A percentile compares a stretch with the other conserved stretches of the same genome.
Conservation (phyloP, 1,140 invertebrate genomes). For the Megalonaias nervosa region DNA sequence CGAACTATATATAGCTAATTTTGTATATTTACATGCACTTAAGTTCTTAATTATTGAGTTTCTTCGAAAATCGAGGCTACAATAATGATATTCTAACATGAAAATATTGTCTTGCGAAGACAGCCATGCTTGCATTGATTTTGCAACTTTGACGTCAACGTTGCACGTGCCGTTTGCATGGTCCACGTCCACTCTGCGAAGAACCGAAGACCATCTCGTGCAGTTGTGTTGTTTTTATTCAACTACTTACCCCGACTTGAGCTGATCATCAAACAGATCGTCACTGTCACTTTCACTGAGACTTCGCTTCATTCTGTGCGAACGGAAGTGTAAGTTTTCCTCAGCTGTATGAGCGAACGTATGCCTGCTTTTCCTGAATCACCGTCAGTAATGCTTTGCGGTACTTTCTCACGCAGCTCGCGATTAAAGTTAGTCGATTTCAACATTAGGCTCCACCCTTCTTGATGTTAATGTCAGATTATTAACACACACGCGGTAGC, state of each 20-base stretch:
- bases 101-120: neutral
- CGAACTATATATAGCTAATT: too few relatives aligned
- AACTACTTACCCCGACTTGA: slow-evolving; percentile 70
- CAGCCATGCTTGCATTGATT: slow-evolving; percentile 7
- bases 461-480: slow-evolving; percentile 37
- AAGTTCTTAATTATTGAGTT: too few relatives aligned
- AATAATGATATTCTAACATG: too few relatives aligned
- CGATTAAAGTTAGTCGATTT: slow-evolving; percentile 34
- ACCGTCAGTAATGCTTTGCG: slow-evolving; percentile 38
- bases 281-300: slow-evolving; percentile 72
- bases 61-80: too few relatives aligned
- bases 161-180: neutral
- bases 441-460: slow-evolving; percentile 38
- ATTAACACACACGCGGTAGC: slow-evolving; percentile 35
- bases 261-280: slow-evolving; percentile 67
- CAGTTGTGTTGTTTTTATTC: neutral
- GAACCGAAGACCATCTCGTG: slow-evolving; percentile 19
- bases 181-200: slow-evolving; percentile 6
- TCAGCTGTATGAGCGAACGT: too few relatives aligned
- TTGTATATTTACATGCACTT: too few relatives aligned
- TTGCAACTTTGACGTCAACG: too few relatives aligned
- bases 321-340: too few relatives aligned
- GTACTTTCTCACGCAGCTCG: slow-evolving; percentile 39
- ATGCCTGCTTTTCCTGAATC: slow-evolving; percentile 42
- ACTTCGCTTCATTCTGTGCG: slow-evolving; percentile 69